phyloP scores from a whole-genome alignment of 92 coral and sea anemone genomes.

The Porites rus region DNA sequence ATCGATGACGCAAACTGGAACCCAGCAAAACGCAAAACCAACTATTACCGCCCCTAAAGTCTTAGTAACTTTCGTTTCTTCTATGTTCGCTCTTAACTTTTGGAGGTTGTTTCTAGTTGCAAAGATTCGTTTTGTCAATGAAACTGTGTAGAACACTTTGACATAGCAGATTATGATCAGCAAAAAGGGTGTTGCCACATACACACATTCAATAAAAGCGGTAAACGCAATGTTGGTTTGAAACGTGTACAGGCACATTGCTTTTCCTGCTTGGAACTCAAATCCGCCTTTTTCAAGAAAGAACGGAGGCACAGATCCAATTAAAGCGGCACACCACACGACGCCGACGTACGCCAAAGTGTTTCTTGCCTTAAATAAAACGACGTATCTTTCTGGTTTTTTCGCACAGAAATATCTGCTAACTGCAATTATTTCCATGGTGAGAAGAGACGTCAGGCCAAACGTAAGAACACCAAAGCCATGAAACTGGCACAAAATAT shows the following conservation, averaged over 20 bases:
- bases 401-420: slow-evolving; percentile 66
- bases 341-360: slow-evolving; percentile 35
- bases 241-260: slow-evolving; percentile 79
- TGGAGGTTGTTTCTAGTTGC: slow-evolving; percentile 18
- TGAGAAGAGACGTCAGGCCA: slow-evolving; percentile 62
- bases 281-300: slow-evolving; percentile 49
- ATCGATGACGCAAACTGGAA: slow-evolving; percentile 79
- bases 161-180: slow-evolving; percentile 63
- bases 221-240: slow-evolving; percentile 69
- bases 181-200: slow-evolving; percentile 53
- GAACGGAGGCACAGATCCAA: slow-evolving; percentile 71
- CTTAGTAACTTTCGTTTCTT: slow-evolving; percentile 82
- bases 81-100: slow-evolving; percentile 71
- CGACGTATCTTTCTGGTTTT: slow-evolving; percentile 39
- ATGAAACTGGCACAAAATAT: slow-evolving; percentile 58
- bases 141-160: slow-evolving; percentile 61
- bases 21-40: slow-evolving; percentile 76
- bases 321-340: slow-evolving; percentile 55
- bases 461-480: slow-evolving; percentile 70
- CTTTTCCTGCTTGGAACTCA: slow-evolving; percentile 80
- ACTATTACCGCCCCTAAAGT: slow-evolving; percentile 68
- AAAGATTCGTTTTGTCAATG: slow-evolving; percentile 54
- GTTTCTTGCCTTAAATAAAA: slow-evolving; percentile 47
- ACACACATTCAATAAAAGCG: slow-evolving; percentile 56
- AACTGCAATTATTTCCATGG: slow-evolving; percentile 75